phyloP scores from a whole-genome alignment of 2,797 vertebrate genomes.

The Gorsachius magnificus region DNA sequence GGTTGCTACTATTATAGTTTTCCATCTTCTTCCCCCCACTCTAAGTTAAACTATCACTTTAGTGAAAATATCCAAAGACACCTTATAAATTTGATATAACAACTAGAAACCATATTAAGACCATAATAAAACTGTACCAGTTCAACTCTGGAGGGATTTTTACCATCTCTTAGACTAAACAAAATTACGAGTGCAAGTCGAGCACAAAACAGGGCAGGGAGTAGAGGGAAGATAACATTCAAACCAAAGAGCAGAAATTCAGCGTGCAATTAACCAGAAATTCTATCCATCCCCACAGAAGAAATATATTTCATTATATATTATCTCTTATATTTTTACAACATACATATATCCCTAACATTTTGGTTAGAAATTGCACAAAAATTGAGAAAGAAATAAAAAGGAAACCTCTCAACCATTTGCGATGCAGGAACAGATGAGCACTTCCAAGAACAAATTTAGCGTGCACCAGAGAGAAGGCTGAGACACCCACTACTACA shows the following conservation, averaged over 20 bases:
- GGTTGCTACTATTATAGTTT: background rate
- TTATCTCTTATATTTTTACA: background rate
- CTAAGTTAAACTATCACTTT: background rate
- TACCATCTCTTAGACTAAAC: slow-evolving; percentile 55
- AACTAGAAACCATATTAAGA: background rate
- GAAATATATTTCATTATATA: background rate
- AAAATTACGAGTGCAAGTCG: background rate
- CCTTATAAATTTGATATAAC: background rate
- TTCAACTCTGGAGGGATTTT: background rate
- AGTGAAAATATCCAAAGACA: background rate
- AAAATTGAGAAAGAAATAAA: background rate
- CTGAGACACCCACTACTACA: background rate
- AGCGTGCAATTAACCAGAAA: background rate
- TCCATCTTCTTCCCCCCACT: background rate
- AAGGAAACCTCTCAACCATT: background rate
- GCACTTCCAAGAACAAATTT: background rate
- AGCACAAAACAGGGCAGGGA: background rate
- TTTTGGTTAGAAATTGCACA: background rate
- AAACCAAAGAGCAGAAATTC: slow-evolving; percentile 7
- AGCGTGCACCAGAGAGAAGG: background rate
- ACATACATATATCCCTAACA: background rate
- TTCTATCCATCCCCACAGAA: background rate
- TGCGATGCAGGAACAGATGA: background rate
- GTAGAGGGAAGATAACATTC: background rate
- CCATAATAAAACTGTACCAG: background rate